Base-by-base conservation (phyloP, 2,888 invertebrate species). In the Seira sanloemensis region DNA sequence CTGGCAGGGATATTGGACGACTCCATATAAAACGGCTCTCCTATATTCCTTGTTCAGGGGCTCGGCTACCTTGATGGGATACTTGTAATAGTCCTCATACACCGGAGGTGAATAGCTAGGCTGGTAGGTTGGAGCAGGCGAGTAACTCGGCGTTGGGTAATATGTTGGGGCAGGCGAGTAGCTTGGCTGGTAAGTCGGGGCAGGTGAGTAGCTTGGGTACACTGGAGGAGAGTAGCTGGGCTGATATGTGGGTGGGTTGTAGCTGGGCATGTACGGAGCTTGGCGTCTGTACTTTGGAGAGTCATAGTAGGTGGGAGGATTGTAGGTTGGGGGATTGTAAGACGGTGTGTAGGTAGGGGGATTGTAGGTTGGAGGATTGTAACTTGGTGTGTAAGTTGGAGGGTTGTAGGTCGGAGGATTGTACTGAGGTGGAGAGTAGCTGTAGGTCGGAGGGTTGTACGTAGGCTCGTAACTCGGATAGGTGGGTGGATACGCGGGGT, bases 1-100 rank as follows among this genome's bases (percentile, higher is more conserved):
- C 78, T 87, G 86, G 62, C 88, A 87, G 67, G 87, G 82, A 72
- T 89, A 89, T 72, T 86, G 86, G 76, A 89, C 89, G 79, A 89
- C 84, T 66, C 89, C 89, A 72, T 83, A 87, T 18, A 89, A 78
- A 24, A 87, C 89, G 83, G 88, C 88, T 77, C 88, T 72, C 80
- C 88, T 84, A 77, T 84, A 86, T 73, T 88, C 88, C 21, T 76
- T 68, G 82, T 88, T 87, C 58, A 78, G 46, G 18, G 75, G 73
- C 78, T 88, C 89, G 21, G 87, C 89, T 37, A 77, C 18, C 71
- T 86, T 84, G 81, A 89, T 86, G 2, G 87, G 88, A 75, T 86
- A 86, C 76, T 86, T 87, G 81, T 85, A 86, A 24, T 67, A 75
- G 2, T 81, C 78, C 27, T 84, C 81, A 58, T 83, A 78, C 2